Evolutionary conservation across 2,113 vertebrate species (phyloP).

Genomic region (Diadophis punctatus): DNA sequence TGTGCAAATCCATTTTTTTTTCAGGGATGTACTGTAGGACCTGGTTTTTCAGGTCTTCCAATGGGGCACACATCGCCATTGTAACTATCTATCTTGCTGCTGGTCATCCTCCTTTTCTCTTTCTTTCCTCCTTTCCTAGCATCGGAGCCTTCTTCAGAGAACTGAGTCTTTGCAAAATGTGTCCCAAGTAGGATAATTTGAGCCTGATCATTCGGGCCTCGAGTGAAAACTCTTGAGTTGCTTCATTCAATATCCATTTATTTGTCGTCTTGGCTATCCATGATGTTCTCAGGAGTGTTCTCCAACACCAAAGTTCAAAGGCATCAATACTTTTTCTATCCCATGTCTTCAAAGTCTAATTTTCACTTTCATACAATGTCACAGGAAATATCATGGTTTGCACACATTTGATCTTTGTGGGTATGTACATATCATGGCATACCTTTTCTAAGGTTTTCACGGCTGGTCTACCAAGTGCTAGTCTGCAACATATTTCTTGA

Average conservation of each 20-base stretch:
- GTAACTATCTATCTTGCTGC: background rate
- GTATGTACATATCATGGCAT: background rate
- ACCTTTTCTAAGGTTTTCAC: background rate
- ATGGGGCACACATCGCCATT: background rate
- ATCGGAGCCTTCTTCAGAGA: background rate
- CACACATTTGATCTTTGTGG: background rate
- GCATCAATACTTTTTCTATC: background rate
- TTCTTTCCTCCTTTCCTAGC: background rate
- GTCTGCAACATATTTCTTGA: too few relatives aligned
- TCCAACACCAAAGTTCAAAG: background rate
- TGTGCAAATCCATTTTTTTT: background rate
- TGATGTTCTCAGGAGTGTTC: background rate
- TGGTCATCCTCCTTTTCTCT: background rate
- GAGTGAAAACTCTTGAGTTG: background rate
- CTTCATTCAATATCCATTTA: background rate
- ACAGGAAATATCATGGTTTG: background rate
- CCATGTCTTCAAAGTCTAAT: background rate
- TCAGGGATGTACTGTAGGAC: background rate
- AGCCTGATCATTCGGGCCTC: background rate
- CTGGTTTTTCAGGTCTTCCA: background rate
- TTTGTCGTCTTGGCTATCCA: background rate
- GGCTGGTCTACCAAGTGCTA: background rate
- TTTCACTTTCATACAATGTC: background rate
- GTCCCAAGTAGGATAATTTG: background rate
- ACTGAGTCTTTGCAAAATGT: background rate